phyloP scores from a whole-genome alignment of 2,888 invertebrate species.

The Hydrotaea cyrtoneurina region DNA sequence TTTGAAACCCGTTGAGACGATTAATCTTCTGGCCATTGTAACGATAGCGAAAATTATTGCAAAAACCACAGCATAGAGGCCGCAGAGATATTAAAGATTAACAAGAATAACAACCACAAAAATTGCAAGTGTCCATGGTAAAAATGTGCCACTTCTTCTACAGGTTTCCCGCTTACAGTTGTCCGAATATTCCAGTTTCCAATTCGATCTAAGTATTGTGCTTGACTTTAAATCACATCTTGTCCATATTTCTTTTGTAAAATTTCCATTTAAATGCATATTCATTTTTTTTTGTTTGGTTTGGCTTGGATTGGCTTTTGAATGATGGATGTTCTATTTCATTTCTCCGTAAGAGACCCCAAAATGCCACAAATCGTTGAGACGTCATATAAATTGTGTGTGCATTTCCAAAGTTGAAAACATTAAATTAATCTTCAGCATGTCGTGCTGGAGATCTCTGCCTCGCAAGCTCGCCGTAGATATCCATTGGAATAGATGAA shows the following conservation, averaged over 20 bases:
- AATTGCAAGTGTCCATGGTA: neutral
- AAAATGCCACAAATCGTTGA: slow-evolving; percentile 37
- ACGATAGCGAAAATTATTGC: slow-evolving; percentile 9
- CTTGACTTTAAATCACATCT: slow-evolving; percentile 6
- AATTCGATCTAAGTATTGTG: neutral
- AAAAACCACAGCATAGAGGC: neutral
- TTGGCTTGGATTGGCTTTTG: neutral
- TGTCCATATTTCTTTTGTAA: slow-evolving; percentile 8
- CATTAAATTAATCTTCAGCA: slow-evolving; percentile 36
- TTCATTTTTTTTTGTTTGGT: slow-evolving; percentile 2
- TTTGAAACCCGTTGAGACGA: slow-evolving; percentile 63
- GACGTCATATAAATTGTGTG: slow-evolving; percentile 39
- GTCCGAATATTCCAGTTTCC: neutral
- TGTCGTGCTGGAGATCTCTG: slow-evolving; percentile 3
- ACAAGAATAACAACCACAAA: neutral
- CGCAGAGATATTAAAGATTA: neutral
- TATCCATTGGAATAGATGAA: neutral
- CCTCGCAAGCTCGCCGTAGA: neutral
- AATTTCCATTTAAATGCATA: slow-evolving; percentile 30
- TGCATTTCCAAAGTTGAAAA: slow-evolving; percentile 29
- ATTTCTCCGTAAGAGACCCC: slow-evolving; percentile 23
- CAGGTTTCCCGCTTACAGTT: too few species aligned
- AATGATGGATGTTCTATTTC: slow-evolving; percentile 28
- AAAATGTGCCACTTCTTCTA: neutral
- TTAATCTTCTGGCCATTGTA: slow-evolving; percentile 55